Evolutionary conservation across 1,140 invertebrate genomes (phyloP).

Genomic region (Drosophila orena): DNA sequence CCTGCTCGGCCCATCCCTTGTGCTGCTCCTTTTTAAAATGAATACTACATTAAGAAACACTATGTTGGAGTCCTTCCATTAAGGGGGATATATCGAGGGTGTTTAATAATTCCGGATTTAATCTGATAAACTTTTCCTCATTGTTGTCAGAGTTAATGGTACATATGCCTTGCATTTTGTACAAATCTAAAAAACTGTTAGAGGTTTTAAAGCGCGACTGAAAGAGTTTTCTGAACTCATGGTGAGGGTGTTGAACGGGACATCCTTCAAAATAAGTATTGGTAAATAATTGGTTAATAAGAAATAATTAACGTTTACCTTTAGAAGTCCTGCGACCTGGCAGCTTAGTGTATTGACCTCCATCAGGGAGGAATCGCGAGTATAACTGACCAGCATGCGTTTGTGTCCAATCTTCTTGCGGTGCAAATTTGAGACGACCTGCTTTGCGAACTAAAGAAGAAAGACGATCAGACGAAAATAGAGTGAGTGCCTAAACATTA

Average conservation of each 20-base stretch:
- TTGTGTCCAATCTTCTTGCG: slow-evolving; percentile 93
- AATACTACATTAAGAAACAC: slow-evolving; percentile 88
- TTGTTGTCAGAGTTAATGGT: slow-evolving; percentile 89
- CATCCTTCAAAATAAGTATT: slow-evolving; percentile 85
- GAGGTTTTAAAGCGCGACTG: slow-evolving; percentile 92
- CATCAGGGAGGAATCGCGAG: slow-evolving; percentile 87
- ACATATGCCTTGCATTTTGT: slow-evolving; percentile 92
- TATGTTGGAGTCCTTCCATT: slow-evolving; percentile 85
- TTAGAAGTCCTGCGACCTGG: slow-evolving; percentile 88
- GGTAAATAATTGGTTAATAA: not conserved
- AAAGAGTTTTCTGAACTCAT: slow-evolving; percentile 93
- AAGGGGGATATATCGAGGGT: slow-evolving; percentile 75
- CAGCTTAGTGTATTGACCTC: slow-evolving; percentile 89
- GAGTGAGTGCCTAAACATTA: no score
- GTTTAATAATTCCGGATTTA: slow-evolving; percentile 86
- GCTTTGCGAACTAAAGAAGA: slow-evolving; percentile 87
- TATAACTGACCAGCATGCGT: slow-evolving; percentile 92
- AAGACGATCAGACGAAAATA: not conserved
- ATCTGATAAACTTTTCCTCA: slow-evolving; percentile 89
- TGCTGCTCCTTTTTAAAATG: slow-evolving; percentile 86
- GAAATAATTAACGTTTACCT: slow-evolving; percentile 74
- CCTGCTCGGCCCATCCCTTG: slow-evolving; percentile 91
- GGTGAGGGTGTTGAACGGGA: slow-evolving; percentile 91
- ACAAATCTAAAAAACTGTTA: slow-evolving; percentile 92
- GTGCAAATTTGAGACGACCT: slow-evolving; percentile 93